A percentile compares a stretch with the other conserved stretches of the same genome.
These are phyloP conservation scores for Cerastis leucographa DNA, from an alignment of 2,888 invertebrate genomes.

Conservation along the genomic window DNA sequence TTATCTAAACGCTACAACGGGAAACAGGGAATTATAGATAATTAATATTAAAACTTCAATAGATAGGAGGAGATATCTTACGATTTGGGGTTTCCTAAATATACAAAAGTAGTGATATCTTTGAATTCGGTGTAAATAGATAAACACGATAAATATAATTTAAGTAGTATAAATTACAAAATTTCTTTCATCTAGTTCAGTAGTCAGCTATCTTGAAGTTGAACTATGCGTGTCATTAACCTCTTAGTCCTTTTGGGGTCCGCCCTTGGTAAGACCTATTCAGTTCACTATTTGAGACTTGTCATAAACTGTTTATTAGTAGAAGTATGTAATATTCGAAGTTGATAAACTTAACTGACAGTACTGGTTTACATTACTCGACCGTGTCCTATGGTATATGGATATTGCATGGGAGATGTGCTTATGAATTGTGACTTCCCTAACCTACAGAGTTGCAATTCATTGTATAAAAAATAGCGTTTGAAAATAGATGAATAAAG, in stretches of 20 bases:
- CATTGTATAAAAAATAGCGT: background rate
- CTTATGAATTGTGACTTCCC: background rate
- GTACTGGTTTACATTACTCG: too few relatives aligned
- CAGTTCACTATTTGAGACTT: background rate
- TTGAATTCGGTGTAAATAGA: background rate
- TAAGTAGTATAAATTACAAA: background rate
- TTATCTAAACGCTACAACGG: background rate
- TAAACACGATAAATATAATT: background rate
- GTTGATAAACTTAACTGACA: background rate
- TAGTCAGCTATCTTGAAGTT: background rate
- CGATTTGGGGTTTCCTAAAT: conserved; percentile 8
- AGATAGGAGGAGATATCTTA: background rate
- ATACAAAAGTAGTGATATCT: background rate
- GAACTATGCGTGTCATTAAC: conserved; percentile 15
- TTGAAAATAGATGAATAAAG: background rate
- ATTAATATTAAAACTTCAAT: background rate
- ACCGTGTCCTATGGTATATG: background rate
- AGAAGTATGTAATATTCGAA: background rate
- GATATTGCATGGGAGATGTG: background rate
- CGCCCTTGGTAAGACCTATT: background rate
- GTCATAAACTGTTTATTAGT: background rate
- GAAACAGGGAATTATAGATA: background rate
- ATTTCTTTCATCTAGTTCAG: background rate
- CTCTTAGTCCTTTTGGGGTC: conserved; percentile 11
- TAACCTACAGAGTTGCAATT: background rate